phyloP scores from a whole-genome alignment of 2,113 vertebrate genomes.

The Otis tarda region DNA sequence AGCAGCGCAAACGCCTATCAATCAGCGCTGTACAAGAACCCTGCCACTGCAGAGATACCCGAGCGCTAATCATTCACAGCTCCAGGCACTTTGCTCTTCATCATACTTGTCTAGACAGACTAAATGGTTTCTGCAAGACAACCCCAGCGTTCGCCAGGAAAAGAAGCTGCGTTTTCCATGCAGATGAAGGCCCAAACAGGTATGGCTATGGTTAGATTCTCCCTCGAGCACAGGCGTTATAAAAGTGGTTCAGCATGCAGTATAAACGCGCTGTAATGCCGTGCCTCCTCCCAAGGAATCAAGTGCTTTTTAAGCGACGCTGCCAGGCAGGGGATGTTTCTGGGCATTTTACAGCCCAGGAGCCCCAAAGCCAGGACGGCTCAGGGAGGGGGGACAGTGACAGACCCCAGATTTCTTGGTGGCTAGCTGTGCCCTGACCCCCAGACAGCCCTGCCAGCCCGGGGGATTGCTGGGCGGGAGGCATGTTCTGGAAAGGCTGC shows the following conservation, averaged over 20 bases:
- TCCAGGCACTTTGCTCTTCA: conserved; percentile 12
- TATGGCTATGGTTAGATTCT: not conserved
- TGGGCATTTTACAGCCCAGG: not conserved
- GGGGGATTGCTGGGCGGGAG: not conserved
- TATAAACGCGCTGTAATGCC: not conserved
- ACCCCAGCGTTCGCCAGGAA: not conserved
- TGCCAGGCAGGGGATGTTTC: not conserved
- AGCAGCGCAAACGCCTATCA: not conserved
- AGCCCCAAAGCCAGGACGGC: not conserved
- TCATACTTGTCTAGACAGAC: conserved; percentile 33
- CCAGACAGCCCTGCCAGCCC: not conserved
- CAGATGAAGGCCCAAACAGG: not conserved
- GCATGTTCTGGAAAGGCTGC: not conserved
- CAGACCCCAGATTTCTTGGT: not conserved
- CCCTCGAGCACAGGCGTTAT: not conserved
- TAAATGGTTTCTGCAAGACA: conserved; percentile 33
- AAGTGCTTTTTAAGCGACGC: not conserved
- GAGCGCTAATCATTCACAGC: not conserved
- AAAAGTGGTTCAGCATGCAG: not conserved
- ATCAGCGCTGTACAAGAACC: not conserved
- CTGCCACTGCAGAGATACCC: not conserved
- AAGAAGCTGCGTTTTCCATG: conserved; percentile 2
- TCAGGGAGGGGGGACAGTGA: rapidly evolving
- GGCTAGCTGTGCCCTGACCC: not conserved
- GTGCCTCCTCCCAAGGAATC: not conserved